Base-by-base conservation (phyloP, 2,888 invertebrate species). In the Rotaria magnacalcarata region DNA sequence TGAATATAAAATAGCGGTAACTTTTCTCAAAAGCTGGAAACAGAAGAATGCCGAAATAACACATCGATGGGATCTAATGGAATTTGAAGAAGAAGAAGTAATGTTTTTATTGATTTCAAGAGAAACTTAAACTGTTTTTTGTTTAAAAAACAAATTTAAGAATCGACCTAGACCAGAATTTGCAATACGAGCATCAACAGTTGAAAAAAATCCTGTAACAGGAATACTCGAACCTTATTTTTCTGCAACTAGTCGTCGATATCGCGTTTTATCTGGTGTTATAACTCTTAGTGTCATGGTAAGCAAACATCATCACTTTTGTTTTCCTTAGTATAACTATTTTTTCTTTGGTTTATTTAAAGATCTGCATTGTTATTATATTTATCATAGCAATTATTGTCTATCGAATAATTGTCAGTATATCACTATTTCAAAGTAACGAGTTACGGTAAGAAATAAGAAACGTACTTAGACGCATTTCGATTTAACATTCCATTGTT, bases 11-110 rank as follows among this genome's bases (percentile, higher is more conserved):
- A 16, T 89, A 93, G 93, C 93, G 85, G 93, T 93, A 67, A 91
- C 93, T 80, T 93, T 93, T 88, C 90, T 93, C 87, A 93, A 93
- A 88, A 93, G 92, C 89, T 93, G 93, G 93, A 93, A 93, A 88
- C 89, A 93, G 84, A 92, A 92, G 88, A 92, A 92, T 86, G 92
- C 92, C 27, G 92, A 92, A 85, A 89, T 93, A 54, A 92, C 93
- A 43, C 92, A 93, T 89, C 92, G 92, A 88, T 93, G 93, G 93
- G 93, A 93, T 89, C 92, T 92, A 87, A 90, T 92, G 88, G 92
- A 92, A 87, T 93, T 92, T 89, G 92, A 92, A 88, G 92, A 93
- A 87, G 93, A 93, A 88, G 92, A 92, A 89, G 91, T 90, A 87
- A 58, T 84, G 34, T 27, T 74, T 14, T 75, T 16, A 14, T 34